Conservation (phyloP, 2,113 vertebrate species). For the Willisornis vidua region DNA sequence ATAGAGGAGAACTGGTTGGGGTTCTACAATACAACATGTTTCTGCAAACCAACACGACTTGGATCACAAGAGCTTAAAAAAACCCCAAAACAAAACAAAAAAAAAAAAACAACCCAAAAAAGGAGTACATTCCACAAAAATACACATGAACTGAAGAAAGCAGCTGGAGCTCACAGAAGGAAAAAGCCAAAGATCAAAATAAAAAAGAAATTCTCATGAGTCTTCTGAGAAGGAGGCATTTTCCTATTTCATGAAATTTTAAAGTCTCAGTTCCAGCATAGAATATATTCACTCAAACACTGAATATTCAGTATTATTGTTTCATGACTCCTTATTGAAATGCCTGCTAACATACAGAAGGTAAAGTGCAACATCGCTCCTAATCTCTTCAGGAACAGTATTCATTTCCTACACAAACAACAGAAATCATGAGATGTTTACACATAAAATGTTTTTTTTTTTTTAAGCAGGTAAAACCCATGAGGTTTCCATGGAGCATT, state of each 20-base stretch:
- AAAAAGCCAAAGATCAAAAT: slow-evolving; percentile 13
- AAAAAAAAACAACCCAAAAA: neutral
- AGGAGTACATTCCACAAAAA: neutral
- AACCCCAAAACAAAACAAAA: neutral
- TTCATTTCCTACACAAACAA: neutral
- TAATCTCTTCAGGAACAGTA: neutral
- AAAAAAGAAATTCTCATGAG: neutral
- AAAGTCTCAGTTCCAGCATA: neutral
- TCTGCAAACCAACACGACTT: neutral
- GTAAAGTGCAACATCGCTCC: neutral
- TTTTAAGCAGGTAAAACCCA: neutral
- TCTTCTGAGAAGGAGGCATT: neutral
- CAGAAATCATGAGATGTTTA: neutral
- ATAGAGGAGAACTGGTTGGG: neutral
- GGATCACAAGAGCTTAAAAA: neutral
- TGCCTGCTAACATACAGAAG: neutral
- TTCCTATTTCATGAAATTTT: neutral
- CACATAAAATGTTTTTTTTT: neutral
- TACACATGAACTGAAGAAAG: neutral
- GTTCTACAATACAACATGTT: neutral
- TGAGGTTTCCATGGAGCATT: neutral
- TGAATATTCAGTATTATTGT: neutral
- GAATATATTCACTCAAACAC: neutral
- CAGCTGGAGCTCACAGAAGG: slow-evolving; percentile 37
- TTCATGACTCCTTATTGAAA: neutral